These are phyloP conservation scores for Phrixothrix hirtus DNA, from an alignment of 2,888 invertebrate genomes.

Conservation along the genomic window DNA sequence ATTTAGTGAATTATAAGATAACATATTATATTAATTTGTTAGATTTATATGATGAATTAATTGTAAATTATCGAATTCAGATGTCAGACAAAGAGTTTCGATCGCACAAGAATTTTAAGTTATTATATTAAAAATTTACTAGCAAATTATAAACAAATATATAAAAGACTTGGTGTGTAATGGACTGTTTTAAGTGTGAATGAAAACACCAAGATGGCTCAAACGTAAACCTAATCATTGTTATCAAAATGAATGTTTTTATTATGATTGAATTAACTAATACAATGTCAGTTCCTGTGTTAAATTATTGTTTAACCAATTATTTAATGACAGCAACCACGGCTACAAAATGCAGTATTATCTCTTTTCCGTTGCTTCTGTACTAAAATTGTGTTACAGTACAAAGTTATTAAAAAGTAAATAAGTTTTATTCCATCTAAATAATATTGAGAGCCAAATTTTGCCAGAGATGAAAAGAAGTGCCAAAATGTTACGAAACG, in stretches of 20 bases:
- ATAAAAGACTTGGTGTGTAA: slow-evolving; percentile 26
- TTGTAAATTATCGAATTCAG: slow-evolving; percentile 41
- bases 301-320: slow-evolving; percentile 9
- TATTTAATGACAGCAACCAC: too few relatives aligned
- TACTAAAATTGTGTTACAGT: neutral
- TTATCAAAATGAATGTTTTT: slow-evolving; percentile 20
- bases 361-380: neutral
- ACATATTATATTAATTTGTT: slow-evolving; percentile 42
- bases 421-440: too few relatives aligned
- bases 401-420: too few relatives aligned
- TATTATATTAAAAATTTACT: slow-evolving; percentile 22
- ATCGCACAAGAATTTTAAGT: slow-evolving; percentile 35
- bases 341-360: slow-evolving; percentile 4
- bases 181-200: slow-evolving; percentile 26
- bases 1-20: slow-evolving; percentile 20
- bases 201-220: slow-evolving; percentile 32
- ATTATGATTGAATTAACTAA: slow-evolving; percentile 12
- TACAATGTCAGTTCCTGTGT: slow-evolving; percentile 14
- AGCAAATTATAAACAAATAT: slow-evolving; percentile 8
- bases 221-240: slow-evolving; percentile 27
- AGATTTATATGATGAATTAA: slow-evolving; percentile 34
- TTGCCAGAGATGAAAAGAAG: slow-evolving; percentile 25
- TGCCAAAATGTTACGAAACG: slow-evolving; percentile 28
- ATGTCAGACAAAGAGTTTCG: slow-evolving; percentile 37
- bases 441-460: slow-evolving; percentile 13